These are phyloP conservation scores for Perca schrenkii DNA, from an alignment of 2,113 vertebrate species.

Conservation along the genomic window DNA sequence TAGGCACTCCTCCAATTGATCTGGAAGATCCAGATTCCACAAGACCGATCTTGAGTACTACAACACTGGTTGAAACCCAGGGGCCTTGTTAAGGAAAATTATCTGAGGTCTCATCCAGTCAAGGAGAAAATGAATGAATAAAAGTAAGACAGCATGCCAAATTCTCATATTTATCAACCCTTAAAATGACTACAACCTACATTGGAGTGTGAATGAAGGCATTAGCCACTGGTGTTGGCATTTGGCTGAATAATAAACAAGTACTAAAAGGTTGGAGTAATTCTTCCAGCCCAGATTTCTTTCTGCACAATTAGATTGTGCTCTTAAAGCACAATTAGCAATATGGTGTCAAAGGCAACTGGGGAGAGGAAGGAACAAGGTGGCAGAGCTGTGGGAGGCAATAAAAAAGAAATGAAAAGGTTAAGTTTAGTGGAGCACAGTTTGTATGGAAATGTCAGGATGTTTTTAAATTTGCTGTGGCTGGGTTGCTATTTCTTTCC, in stretches of 20 bases:
- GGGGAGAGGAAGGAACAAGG: constrained; percentile 13
- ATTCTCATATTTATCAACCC: constrained; percentile 37
- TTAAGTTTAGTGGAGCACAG: constrained; percentile 26
- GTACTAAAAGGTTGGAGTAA: constrained; percentile 65
- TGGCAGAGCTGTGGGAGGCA: constrained; percentile 22
- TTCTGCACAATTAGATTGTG: constrained; percentile 69
- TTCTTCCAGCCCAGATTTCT: constrained; percentile 56
- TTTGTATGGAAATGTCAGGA: constrained; percentile 54
- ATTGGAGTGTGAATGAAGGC: constrained; percentile 33
- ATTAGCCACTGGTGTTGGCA: constrained; percentile 51
- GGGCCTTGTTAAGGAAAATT: constrained; percentile 23
- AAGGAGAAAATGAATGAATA: constrained; percentile 27
- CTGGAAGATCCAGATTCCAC: too few relatives aligned
- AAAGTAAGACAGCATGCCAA: not conserved
- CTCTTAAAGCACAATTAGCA: constrained; percentile 69
- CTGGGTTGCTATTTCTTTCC: constrained; percentile 1
- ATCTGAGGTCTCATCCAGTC: constrained; percentile 13
- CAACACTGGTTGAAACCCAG: not conserved
- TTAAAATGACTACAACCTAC: constrained; percentile 39
- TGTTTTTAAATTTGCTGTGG: constrained; percentile 39
- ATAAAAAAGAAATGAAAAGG: constrained; percentile 47
- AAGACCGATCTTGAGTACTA: too few relatives aligned
- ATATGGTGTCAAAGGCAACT: constrained; percentile 41
- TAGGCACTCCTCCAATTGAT: too few relatives aligned
- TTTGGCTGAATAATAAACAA: constrained; percentile 70